Conservation (phyloP, 2,113 vertebrate genomes). For the Engraulis encrasicolus region DNA sequence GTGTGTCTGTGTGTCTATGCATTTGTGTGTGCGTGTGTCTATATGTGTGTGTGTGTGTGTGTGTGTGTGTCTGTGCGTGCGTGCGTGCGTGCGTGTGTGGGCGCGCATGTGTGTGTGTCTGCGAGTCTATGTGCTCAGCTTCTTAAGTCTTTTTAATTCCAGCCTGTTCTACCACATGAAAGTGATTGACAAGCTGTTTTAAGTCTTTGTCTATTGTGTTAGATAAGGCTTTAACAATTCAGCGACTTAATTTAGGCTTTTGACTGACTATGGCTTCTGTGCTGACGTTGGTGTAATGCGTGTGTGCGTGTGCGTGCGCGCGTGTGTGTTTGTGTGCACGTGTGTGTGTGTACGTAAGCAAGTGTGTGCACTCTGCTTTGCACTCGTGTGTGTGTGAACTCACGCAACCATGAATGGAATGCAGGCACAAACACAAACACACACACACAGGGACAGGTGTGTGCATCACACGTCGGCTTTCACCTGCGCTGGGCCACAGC, state of each 20-base stretch:
- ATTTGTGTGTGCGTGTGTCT: not conserved
- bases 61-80: not conserved
- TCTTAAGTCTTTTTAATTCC: not conserved
- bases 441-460: constrained; percentile 7
- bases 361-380: not conserved
- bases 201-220: not conserved
- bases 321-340: not conserved
- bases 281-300: not conserved
- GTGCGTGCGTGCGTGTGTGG: not conserved
- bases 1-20: not conserved
- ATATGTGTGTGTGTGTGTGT: not conserved
- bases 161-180: not conserved
- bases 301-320: not conserved
- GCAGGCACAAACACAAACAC: too few species aligned
- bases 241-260: not conserved
- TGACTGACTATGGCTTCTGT: not conserved
- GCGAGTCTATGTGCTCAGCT: not conserved
- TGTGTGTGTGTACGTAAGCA: not conserved
- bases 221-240: not conserved
- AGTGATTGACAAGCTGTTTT: not conserved
- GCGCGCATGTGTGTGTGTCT: not conserved
- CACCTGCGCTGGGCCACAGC: not conserved
- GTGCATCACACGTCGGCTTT: constrained; percentile 8
- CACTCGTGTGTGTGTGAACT: not conserved
- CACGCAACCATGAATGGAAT: not conserved